Evolutionary conservation across 2,113 vertebrate species (phyloP).

Genomic region (Bolborhynchus lineola): DNA sequence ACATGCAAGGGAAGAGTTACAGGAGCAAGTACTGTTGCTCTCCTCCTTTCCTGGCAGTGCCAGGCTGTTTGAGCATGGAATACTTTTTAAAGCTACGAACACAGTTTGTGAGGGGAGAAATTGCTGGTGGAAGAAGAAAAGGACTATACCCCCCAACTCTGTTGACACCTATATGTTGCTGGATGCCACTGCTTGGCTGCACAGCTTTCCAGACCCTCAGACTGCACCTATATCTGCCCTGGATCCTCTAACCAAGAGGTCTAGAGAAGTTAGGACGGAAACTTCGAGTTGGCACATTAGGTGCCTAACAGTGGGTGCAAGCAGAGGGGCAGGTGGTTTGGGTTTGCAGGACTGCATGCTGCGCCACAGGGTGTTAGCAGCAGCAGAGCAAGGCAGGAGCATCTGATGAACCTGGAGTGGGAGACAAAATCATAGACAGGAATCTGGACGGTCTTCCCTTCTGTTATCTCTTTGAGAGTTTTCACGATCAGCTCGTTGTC

Average conservation of each 20-base stretch:
- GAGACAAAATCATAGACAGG: constrained; percentile 96
- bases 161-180: background rate
- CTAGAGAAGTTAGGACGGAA: background rate
- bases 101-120: background rate
- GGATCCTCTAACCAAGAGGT: background rate
- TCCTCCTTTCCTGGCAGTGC: background rate
- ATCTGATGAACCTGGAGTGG: constrained; percentile 86
- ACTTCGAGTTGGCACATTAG: background rate
- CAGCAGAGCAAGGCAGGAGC: background rate
- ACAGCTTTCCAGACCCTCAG: background rate
- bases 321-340: background rate
- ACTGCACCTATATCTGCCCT: background rate
- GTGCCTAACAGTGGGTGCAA: background rate
- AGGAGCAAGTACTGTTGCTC: background rate
- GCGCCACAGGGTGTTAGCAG: background rate
- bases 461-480: constrained; percentile 86
- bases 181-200: background rate
- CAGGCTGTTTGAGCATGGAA: background rate
- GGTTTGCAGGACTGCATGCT: background rate
- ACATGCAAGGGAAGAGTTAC: background rate
- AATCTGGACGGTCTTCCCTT: constrained; percentile 92
- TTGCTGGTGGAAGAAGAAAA: background rate
- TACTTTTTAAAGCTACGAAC: background rate
- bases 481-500: constrained; percentile 93
- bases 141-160: background rate